phyloP scores from a whole-genome alignment of 1,140 invertebrate species.

The Ectropis grisescens region DNA sequence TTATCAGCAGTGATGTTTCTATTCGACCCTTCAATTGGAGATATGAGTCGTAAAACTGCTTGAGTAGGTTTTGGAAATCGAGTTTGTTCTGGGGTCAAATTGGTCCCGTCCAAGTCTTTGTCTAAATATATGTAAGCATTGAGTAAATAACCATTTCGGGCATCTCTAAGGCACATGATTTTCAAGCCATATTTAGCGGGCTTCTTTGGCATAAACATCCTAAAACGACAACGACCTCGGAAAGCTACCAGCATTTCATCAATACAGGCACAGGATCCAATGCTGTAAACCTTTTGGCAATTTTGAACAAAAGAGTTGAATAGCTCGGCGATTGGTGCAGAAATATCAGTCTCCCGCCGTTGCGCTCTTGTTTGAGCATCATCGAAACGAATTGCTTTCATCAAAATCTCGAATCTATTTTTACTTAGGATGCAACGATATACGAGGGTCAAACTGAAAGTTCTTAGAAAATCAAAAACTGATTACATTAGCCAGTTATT shows the following conservation, averaged over 20 bases:
- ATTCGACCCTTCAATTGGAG: conserved; percentile 19
- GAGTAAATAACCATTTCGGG: conserved; percentile 18
- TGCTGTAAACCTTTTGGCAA: conserved; percentile 16
- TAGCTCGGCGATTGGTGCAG: conserved; percentile 25
- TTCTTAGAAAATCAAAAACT: too few relatives aligned
- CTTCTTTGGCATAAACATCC: conserved; percentile 60
- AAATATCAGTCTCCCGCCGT: conserved; percentile 8
- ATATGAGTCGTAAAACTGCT: conserved; percentile 25
- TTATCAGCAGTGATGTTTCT: conserved; percentile 52
- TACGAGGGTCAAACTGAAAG: too few relatives aligned
- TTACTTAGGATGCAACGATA: too few relatives aligned
- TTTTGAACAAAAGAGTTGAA: conserved; percentile 41
- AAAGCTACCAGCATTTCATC: conserved; percentile 57
- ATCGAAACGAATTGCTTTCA: conserved; percentile 12
- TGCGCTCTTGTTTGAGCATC: conserved; percentile 1
- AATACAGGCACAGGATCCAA: conserved; percentile 12
- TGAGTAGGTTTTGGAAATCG: conserved; percentile 16
- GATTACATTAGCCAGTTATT: too few relatives aligned
- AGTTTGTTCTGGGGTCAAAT: too few relatives aligned
- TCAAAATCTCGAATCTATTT: too few relatives aligned
- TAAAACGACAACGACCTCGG: conserved; percentile 46
- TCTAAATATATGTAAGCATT: conserved; percentile 31
- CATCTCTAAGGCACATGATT: conserved; percentile 7
- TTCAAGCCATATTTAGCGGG: conserved; percentile 36
- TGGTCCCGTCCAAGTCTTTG: too few relatives aligned